These are phyloP conservation scores for Rhinoraja longicauda DNA, from an alignment of 2,797 vertebrate species.

Conservation along the genomic window DNA sequence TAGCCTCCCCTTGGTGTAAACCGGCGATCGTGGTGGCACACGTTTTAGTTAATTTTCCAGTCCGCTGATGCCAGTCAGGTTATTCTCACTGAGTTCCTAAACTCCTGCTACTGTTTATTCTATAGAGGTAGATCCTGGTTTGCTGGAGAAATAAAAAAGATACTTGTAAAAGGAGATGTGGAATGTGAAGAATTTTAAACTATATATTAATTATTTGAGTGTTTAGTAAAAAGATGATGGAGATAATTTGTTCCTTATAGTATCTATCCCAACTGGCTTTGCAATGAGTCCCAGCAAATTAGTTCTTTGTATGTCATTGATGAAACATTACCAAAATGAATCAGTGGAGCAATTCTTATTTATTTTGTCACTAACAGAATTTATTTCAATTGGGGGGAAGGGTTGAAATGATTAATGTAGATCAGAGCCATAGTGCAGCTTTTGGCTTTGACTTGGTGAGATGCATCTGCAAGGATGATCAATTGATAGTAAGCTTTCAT, in stretches of 20 bases:
- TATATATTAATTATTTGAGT: background rate
- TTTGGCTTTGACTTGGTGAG: background rate
- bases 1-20: background rate
- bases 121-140: too few species aligned
- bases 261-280: background rate
- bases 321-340: background rate
- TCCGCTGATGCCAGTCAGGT: background rate
- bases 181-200: background rate
- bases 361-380: background rate
- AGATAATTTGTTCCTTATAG: background rate
- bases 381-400: background rate
- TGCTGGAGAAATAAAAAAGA: background rate
- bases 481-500: background rate
- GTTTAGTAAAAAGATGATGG: background rate
- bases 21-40: background rate
- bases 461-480: background rate
- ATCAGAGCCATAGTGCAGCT: background rate
- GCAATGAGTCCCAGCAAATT: background rate
- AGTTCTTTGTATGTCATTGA: background rate
- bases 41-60: too few species aligned
- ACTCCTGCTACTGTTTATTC: too few species aligned
- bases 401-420: background rate
- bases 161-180: background rate
- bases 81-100: too few species aligned
- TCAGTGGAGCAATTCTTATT: background rate